Evolutionary conservation across 2,888 invertebrate species (phyloP), one percentile per base, ranked within the genome.

Genomic region (Entomobrya multifasciata): DNA sequence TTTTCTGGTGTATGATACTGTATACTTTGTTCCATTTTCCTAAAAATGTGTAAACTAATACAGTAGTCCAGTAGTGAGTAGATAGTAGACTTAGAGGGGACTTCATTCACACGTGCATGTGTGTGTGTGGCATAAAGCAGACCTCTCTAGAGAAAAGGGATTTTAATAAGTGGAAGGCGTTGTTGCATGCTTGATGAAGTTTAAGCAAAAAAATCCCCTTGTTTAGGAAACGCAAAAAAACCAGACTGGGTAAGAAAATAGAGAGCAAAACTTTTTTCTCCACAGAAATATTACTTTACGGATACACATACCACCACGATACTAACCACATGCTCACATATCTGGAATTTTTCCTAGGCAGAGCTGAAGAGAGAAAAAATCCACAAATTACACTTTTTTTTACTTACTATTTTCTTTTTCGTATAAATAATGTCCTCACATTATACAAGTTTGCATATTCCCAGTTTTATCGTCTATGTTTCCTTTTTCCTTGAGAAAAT

Each of bases 151-250:
- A 60, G 44, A 72, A 72, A 81, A 81, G 27, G 72, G 36, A 55
- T 67, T 72, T 81, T 80, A 70, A 81, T 81, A 81, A 72, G 70
- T 57, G 57, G 72, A 81, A 72, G 81, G 81, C 72, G 72, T 72
- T 67, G 67, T 67, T 81, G 60, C 81, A 81, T 72, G 81, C 72
- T 81, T 81, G 81, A 57, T 60, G 72, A 72, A 81, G 25, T 81
- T 81, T 81, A 49, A 67, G 72, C 13, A 81, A 72, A n/a, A n/a
- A n/a, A n/a, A n/a, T n/a, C n/a, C n/a, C n/a, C n/a, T n/a, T n/a
- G n/a, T n/a, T n/a, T n/a, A 15, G 62, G 70, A 81, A 25, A 55
- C 44, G 77, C n/a, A 79, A 78, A 27, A 44, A 60, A 44, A 41
- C 17, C 36, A 44, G n/a, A n/a, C n/a, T n/a, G n/a, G n/a, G n/a